Evolutionary conservation across 1,140 invertebrate species (phyloP).

Genomic region (Sogatella furcifera): DNA sequence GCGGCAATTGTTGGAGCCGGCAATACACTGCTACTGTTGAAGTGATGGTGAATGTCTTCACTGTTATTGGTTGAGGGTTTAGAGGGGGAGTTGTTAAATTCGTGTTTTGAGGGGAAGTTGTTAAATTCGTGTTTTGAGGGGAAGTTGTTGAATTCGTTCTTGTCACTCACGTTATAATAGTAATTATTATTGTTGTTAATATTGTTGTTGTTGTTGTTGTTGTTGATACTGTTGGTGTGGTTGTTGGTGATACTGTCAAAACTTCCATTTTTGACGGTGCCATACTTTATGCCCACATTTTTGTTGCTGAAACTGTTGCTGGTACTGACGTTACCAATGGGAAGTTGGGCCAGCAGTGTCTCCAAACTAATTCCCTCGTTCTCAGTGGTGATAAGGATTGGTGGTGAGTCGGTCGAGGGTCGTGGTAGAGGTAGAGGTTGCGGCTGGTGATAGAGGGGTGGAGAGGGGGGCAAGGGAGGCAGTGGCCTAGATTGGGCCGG

Average conservation of each 20-base stretch:
- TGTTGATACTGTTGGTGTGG: not conserved
- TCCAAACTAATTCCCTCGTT: conserved; percentile 15
- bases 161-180: no score
- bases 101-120: no score
- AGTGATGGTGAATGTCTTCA: no score
- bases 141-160: no score
- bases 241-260: conserved; percentile 19
- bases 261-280: conserved; percentile 23
- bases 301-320: conserved; percentile 30
- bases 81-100: no score
- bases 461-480: not conserved
- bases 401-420: conserved; percentile 19
- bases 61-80: no score
- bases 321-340: conserved; percentile 30
- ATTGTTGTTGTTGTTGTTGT: not conserved
- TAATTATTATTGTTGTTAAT: no score
- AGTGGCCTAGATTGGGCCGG: conserved; percentile 29
- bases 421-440: conserved; percentile 22
- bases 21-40: no score
- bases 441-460: conserved; percentile 4
- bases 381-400: conserved; percentile 16
- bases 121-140: no score
- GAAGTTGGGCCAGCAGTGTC: conserved; percentile 14
- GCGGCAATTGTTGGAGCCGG: no score
- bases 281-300: conserved; percentile 17